These are phyloP conservation scores for Bacillus rossius DNA, from an alignment of 1,140 invertebrate genomes.

Conservation along the genomic window DNA sequence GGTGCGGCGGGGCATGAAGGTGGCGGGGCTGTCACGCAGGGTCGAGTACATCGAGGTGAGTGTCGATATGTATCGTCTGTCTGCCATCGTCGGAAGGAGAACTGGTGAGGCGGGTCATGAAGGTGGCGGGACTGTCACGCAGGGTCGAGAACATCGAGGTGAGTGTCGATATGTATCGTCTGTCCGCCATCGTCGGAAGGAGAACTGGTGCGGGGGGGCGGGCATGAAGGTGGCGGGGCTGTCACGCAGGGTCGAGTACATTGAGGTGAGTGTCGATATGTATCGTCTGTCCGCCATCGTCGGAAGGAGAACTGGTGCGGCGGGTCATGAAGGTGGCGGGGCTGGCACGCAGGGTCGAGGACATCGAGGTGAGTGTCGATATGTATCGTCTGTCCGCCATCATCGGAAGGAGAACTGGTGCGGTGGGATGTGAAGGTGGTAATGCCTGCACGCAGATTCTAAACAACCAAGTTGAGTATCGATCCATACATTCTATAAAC, in stretches of 20 bases:
- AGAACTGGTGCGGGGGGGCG: conserved; percentile 47
- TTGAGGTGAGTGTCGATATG: conserved; percentile 50
- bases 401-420: too few relatives aligned
- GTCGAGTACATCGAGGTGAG: conserved; percentile 48
- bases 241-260: conserved; percentile 53
- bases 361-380: conserved; percentile 53
- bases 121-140: conserved; percentile 55
- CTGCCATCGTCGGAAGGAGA: too few relatives aligned
- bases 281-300: too few relatives aligned
- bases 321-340: conserved; percentile 55
- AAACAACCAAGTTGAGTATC: conserved; percentile 56
- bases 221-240: conserved; percentile 64
- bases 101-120: too few relatives aligned
- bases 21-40: conserved; percentile 63
- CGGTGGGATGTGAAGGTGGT: conserved; percentile 57
- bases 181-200: too few relatives aligned
- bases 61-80: too few relatives aligned
- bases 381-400: too few relatives aligned
- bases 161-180: conserved; percentile 48
- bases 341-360: conserved; percentile 56
- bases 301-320: too few relatives aligned
- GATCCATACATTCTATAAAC: too few relatives aligned
- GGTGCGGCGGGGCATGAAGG: conserved; percentile 53
- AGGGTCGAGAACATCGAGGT: conserved; percentile 56
- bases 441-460: conserved; percentile 53